These are phyloP conservation scores for Thyatira batis DNA, from an alignment of 2,888 invertebrate species.

Conservation along the genomic window DNA sequence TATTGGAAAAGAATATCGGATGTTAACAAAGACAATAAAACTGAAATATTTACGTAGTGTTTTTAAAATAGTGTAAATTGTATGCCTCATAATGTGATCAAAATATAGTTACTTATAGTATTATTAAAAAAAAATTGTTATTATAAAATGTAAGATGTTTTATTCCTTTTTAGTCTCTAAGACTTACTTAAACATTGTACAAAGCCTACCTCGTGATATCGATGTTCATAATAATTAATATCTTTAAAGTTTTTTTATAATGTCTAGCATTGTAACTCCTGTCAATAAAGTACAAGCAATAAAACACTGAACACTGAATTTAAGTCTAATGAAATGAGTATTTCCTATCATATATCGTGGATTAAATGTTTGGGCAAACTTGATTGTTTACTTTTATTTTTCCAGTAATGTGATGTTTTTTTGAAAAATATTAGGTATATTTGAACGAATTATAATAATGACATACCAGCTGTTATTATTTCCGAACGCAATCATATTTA, in stretches of 20 bases:
- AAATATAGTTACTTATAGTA: not conserved
- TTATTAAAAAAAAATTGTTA: no score
- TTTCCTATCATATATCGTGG: no score
- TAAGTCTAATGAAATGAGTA: no score
- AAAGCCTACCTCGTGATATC: no score
- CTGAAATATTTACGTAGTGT: constrained; percentile 60
- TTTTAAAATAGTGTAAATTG: constrained; percentile 8
- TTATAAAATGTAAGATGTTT: no score
- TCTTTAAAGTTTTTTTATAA: not conserved
- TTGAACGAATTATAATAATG: not conserved
- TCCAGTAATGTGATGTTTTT: no score
- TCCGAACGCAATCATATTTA: not conserved
- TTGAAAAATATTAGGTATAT: not conserved
- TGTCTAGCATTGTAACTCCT: not conserved
- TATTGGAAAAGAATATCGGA: constrained; percentile 60
- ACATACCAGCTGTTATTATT: not conserved
- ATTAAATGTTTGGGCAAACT: no score
- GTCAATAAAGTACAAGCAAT: not conserved
- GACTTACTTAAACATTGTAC: no score
- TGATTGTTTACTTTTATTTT: no score
- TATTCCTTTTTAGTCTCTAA: no score
- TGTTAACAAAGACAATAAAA: constrained; percentile 59
- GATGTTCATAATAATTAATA: no score
- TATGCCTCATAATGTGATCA: not conserved
- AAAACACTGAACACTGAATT: not conserved